These are phyloP conservation scores for Gasterosteus nipponicus DNA, from an alignment of 2,113 vertebrate genomes.

Conservation along the genomic window DNA sequence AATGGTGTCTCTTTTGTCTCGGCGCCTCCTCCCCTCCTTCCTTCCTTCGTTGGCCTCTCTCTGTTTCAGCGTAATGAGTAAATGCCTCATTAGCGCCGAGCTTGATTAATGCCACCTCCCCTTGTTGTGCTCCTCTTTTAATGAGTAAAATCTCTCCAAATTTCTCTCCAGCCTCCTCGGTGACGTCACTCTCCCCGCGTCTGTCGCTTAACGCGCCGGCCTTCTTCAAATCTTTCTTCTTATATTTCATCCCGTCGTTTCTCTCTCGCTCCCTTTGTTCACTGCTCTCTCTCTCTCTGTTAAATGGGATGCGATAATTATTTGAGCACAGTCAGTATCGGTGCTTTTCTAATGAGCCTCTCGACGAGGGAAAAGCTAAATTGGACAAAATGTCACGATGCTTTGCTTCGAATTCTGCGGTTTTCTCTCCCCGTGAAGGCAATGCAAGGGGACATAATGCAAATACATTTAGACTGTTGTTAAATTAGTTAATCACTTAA, in stretches of 20 bases:
- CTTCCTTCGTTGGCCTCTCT: conserved; percentile 43
- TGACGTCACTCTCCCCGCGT: conserved; percentile 38
- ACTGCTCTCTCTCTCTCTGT: not conserved
- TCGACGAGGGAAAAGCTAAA: conserved; percentile 46
- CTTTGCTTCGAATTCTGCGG: not conserved
- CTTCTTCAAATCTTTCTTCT: conserved; percentile 22
- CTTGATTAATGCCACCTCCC: conserved; percentile 74
- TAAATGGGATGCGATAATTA: conserved; percentile 50
- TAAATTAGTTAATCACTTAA: conserved; percentile 4
- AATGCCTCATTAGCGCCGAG: conserved; percentile 75
- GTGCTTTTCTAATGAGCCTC: conserved; percentile 60
- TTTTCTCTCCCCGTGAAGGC: conserved; percentile 12
- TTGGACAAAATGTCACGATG: conserved; percentile 49
- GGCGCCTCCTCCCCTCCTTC: not conserved
- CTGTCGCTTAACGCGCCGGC: conserved; percentile 27
- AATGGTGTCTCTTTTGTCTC: conserved; percentile 9
- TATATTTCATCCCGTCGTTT: conserved; percentile 10
- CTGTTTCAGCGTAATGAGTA: conserved; percentile 74
- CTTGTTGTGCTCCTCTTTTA: conserved; percentile 74
- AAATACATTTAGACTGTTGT: not conserved
- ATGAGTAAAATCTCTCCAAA: conserved; percentile 70
- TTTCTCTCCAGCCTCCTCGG: conserved; percentile 38
- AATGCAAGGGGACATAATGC: conserved; percentile 10
- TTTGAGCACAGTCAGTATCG: conserved; percentile 54
- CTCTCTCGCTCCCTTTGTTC: not conserved